Base-by-base conservation (phyloP, 1,140 invertebrate species). In the Drosophila saltans region DNA sequence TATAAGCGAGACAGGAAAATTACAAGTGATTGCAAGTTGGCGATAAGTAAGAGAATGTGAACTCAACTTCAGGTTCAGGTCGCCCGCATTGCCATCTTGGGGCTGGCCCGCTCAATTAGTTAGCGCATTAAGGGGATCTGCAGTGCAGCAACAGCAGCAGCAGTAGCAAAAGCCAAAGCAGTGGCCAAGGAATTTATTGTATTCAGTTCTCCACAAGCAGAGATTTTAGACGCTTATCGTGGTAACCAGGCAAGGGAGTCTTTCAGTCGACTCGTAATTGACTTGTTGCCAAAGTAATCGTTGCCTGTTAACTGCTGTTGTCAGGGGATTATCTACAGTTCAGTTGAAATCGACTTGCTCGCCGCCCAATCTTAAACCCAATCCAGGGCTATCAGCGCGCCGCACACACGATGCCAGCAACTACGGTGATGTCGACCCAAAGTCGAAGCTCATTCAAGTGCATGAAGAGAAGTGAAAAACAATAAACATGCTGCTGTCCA, bases 281-380 rank as follows among this genome's bases (percentile, higher is more conserved):
- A 88, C 84, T 88, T 88, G 84, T 88, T 88, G 84, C 84, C 84
- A 88, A 59, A 88, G 84, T 88, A 88, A 88, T 88, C 84, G 84
- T 88, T 89, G 84, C 84, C 84, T 75, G 84, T 89, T 88, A 88
- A 88, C 84, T 88, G 83, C 84, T 88, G 84, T 88, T 89, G 84
- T 88, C 78, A 89, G 80, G 84, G 84, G 84, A 88, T 88, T 88
- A 88, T 89, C 84, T 88, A 88, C 80, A 88, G 80, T 88, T 88
- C 80, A 80, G 69, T 89, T 83, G 72, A 83, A 88, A 83, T 83
- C 80, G 70, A 80, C 79, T 59, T 82, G 33, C 70, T 64, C 26
- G 21, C 28, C 41, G 40, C 39, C 48, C 52, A 64, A 63, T 36
- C 71, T 61, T 55, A 24, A 66, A 11, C n/a, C 16, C 24, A 41